Conservation (phyloP, 2,797 vertebrate species). For the Scyliorhinus canicula region DNA sequence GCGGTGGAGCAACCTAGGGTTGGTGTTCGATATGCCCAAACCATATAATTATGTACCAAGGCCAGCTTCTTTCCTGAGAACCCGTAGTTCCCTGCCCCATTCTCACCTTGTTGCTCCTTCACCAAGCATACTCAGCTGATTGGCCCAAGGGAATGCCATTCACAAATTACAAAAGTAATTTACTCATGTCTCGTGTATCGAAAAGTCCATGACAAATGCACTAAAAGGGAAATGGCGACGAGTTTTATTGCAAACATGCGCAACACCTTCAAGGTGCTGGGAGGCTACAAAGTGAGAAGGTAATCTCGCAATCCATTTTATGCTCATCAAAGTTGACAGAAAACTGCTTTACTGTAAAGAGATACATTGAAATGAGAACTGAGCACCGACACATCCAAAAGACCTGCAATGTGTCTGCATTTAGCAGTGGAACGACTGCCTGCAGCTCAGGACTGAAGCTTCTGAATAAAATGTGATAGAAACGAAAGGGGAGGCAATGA, state of each 20-base stretch:
- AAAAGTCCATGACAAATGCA: not conserved
- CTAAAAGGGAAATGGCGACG: not conserved
- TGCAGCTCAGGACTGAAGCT: not conserved
- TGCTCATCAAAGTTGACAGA: constrained; percentile 5
- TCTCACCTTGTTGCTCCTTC: not conserved
- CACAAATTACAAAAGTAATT: not conserved
- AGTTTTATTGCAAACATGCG: constrained; percentile 2
- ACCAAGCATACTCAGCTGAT: not conserved
- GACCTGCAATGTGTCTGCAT: not conserved
- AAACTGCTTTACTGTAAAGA: constrained; percentile 9
- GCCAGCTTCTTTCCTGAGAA: not conserved
- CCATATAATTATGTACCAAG: not conserved
- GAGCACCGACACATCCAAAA: not conserved
- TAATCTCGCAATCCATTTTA: constrained; percentile 17
- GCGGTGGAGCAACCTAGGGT: not conserved
- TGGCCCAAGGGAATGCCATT: not conserved
- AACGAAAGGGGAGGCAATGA: not conserved
- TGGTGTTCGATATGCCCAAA: not conserved
- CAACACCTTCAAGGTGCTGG: not conserved
- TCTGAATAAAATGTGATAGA: not conserved
- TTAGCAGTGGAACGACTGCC: not conserved
- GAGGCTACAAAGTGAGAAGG: not conserved
- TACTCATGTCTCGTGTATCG: not conserved
- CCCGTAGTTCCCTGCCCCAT: not conserved
- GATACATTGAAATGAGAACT: not conserved